Base-by-base conservation (phyloP, 2,888 invertebrate genomes). In the Harpalus rufipes region DNA sequence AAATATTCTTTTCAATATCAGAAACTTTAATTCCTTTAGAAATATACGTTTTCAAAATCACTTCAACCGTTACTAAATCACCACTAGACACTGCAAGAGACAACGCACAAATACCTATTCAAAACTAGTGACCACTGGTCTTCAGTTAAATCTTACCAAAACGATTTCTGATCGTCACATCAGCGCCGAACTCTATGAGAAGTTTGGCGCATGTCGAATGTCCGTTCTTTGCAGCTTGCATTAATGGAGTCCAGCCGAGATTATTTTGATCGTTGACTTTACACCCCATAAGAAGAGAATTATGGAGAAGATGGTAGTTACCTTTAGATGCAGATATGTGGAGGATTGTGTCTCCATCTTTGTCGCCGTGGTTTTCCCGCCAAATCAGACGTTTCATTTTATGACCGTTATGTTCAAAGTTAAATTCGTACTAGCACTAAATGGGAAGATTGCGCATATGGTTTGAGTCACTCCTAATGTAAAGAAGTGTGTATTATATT, bases 181-280 rank as follows among this genome's bases (percentile, higher is more conserved):
- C 90, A 6, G 91, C 91, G 25, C 88, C 86, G 74, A 88, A 87
- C 0, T 88, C 87, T 25, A 91, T 83, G 56, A 91, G 86, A 41
- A 88, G 68, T 86, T 89, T 87, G 1, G 90, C 89, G 14, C 88
- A 86, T 10, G 88, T 88, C 4, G 87, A 10, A 78, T 90, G 88
- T 4, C 89, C 90, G 79, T 90, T 89, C 80, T 89, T 86, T 7
- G 90, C 88, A 5, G 91, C 90, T 90, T 91, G 90, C 90, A 91
- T 90, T 83, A 91, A 87, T 6, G 91, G 90, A 4, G 91, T 91
- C 91, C 91, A 91, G 65, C 90, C 90, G 72, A 90, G 85, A 83
- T 88, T 89, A 86, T 91, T 91, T 83, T 88, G 88, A 0, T 88
- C 86, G 86, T 91, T 90, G 44, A 90, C 84, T 85, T 88, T 88